Evolutionary conservation across 1,140 invertebrate species (phyloP).

Genomic region (Temnothorax nylanderi): DNA sequence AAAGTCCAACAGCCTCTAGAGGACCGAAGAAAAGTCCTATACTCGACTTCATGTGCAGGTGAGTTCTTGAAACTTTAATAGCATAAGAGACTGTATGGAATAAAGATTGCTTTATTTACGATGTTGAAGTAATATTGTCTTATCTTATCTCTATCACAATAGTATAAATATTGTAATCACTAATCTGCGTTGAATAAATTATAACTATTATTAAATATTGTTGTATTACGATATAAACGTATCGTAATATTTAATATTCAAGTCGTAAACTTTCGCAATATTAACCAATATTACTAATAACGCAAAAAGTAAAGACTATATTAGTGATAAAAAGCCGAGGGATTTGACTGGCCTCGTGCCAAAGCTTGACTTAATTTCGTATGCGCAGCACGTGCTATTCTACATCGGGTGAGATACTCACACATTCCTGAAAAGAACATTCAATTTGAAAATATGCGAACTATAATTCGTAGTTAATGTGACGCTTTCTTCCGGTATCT

Average conservation of each 20-base stretch:
- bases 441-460: constrained; percentile 62
- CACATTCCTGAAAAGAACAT: constrained; percentile 64
- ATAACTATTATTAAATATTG: background rate
- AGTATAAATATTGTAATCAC: background rate
- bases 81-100: background rate
- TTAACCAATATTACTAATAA: background rate
- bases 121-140: background rate
- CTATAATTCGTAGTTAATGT: constrained; percentile 45
- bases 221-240: background rate
- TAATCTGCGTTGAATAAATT: background rate
- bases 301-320: background rate
- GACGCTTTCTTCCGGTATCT: constrained; percentile 41
- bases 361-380: constrained; percentile 20
- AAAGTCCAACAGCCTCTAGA: constrained; percentile 86
- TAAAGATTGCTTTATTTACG: constrained; percentile 8
- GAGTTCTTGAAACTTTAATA: constrained; percentile 50
- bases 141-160: background rate
- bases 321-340: background rate
- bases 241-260: background rate
- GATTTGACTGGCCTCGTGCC: constrained; percentile 27
- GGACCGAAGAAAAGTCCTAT: constrained; percentile 87
- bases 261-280: background rate
- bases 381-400: constrained; percentile 53
- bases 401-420: constrained; percentile 44
- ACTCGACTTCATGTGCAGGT: constrained; percentile 73